Evolutionary conservation across 2,113 vertebrate species (phyloP), one percentile per base, ranked within the genome.

Genomic region (Cricetomys ansorgei): DNA sequence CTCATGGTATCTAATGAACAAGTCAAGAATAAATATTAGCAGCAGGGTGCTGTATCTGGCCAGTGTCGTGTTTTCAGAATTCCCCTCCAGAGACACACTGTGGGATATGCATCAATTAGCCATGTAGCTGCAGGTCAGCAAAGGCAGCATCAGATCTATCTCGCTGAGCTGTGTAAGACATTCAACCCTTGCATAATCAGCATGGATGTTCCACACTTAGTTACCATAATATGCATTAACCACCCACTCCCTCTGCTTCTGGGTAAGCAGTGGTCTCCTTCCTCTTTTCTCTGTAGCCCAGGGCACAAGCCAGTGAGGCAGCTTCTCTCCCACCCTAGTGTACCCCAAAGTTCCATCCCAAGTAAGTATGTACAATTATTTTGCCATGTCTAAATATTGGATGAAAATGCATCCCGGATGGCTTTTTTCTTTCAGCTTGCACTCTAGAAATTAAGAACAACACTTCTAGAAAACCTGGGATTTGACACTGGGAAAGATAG

Each of bases 11-110:
- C 75, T 40, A 72, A 85, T 70, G 84, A 73, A 95, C 37, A 67
- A 77, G 37, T 92, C 83, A 85, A 94, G 90, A 93, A 96, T 92
- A 94, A 96, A 81, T 45, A 72, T 50, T 17, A 91, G 59, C 94
- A 85, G 84, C 92, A 81, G n/a, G 80, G 55, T 43, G 15, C 21
- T 1, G 34, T 65, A 43, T 64, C 69, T 21, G 76, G 87, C 73
- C 31, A 21, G 23, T 23, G 37, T 0, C 3, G 59, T 53, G 11
- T 75, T 83, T 70, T 65, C 86, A 50, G 55, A 37, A 43, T 48
- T 73, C 34, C 15, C 27, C 70, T 75, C 73, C 79, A 69, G 69
- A 88, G 88, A 67, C 17, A 1, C 7, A 10, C 55, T 16, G 11
- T 50, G 62, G 73, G 79, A 48, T 27, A 23, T 10, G 67, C 69